Base-by-base conservation (phyloP, 2,797 vertebrate genomes). In the Sciurus vulgaris region DNA sequence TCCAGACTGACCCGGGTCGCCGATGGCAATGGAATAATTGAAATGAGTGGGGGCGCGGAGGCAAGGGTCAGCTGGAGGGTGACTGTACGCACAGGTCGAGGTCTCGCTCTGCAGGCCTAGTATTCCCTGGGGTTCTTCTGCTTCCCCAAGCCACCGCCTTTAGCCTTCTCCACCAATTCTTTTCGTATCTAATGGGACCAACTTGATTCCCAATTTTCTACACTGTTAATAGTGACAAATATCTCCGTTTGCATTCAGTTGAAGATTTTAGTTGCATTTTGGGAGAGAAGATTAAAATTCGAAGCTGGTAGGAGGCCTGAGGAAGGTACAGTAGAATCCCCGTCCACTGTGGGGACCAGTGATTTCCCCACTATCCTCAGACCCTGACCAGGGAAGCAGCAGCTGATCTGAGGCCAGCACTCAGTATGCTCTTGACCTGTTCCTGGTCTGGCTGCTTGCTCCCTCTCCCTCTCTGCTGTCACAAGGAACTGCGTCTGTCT, bases 261-360 rank as follows among this genome's bases (percentile, higher is more conserved):
- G 38, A 78, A 86, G 73, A 67, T 88, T 83, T 83, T 38, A 93
- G 67, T 85, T 63, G 49, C 4, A 28, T 76, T 90, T 86, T 49
- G 74, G 65, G 12, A 79, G 74, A 63, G 9, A 94, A 44, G 9
- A 63, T 86, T 81, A n/a, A 61, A 59, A 67, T 61, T 72, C 44
- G 26, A 61, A 82, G 41, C 44, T 54, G n/a, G 59, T 35, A 10
- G 28, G 78, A 74, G 5, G 20, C 17, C 17, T 41, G 30, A 51
- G 67, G 69, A 73, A 51, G 84, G 18, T 15, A 30, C 6, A 11
- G 47, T 18, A 15, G 72, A 63, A 61, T 61, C 59, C 59, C 18
- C 59, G 3, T 61, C 59, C 24, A 4, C 59, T 24, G 1, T 1
- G 0, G 59, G 22, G 28, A 51, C 11, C 24, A 33, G 28, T 18